These are phyloP conservation scores for Sebastes matsubarae DNA, from an alignment of 2,797 vertebrate species.

Conservation along the genomic window DNA sequence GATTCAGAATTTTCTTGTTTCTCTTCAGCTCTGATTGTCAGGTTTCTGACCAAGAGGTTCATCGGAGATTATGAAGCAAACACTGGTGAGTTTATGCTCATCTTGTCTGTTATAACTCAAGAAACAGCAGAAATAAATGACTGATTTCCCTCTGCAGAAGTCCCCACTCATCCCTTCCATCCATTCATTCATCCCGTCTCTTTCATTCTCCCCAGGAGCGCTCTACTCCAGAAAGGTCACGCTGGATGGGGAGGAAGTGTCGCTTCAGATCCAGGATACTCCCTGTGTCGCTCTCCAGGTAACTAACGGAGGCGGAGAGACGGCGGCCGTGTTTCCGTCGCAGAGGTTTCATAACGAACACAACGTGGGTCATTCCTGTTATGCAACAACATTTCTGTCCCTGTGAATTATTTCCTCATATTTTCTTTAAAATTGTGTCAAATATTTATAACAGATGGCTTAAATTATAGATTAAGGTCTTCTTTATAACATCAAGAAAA, in stretches of 20 bases:
- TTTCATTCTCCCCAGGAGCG: conserved; percentile 81
- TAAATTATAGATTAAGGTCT: no score
- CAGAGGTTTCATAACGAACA: neutral
- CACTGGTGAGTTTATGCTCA: conserved; percentile 85
- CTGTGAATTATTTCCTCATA: no score
- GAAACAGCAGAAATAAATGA: neutral
- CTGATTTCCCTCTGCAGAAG: neutral
- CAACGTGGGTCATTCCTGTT: neutral
- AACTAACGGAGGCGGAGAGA: conserved; percentile 35
- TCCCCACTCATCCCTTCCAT: neutral
- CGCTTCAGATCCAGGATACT: conserved; percentile 94
- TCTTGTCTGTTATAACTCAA: neutral
- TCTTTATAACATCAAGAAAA: no score
- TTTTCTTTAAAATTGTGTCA: no score
- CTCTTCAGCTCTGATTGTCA: conserved; percentile 89
- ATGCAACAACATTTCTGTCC: no score
- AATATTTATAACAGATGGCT: no score
- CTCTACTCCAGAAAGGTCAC: conserved; percentile 93
- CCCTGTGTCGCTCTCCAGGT: conserved; percentile 93
- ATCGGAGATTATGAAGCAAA: conserved; percentile 96
- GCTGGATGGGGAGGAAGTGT: conserved; percentile 92
- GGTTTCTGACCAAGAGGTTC: conserved; percentile 94
- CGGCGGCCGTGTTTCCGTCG: neutral
- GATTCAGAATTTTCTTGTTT: neutral
- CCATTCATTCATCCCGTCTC: neutral